Base-by-base conservation (phyloP, 2,888 invertebrate species). In the Pyrgus malvae region DNA sequence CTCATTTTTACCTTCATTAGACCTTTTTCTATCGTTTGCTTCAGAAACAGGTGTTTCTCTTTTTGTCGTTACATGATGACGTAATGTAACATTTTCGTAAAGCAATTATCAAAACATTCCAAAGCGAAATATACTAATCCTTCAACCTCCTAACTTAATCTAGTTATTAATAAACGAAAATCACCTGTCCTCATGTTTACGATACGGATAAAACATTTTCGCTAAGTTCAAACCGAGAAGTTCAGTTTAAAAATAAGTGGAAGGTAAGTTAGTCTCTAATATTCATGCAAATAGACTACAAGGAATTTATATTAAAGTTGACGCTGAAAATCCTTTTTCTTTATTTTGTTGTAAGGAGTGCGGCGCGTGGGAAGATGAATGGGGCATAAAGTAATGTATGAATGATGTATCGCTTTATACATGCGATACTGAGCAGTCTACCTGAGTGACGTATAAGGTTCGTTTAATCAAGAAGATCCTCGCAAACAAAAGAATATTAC, bases 251-350 rank as follows among this genome's bases (percentile, higher is more conserved):
- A 41, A 49, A 51, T 51, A 11, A 14, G 27, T 19, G 17, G 23
- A 21, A 42, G 21, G 50, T 16, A 44, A 41, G 41, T 41, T 50
- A 51, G 44, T 51, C 19, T 37, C 44, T 51, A 37, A 51, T 51
- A 45, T 51, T 45, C 33, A 51, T 51, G 51, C 51, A 51, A 51
- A 51, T 51, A 51, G 19, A 51, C 44, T 37, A 45, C 51, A 51
- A 51, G 37, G 44, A 51, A 51, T 51, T 51, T 51, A 45, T 51
- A 51, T 51, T 51, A 44, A 12, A 37, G 35, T 45, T 45, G 44
- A 51, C 44, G 37, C 14, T 27, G 51, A 45, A 50, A 42, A 51
- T 51, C 44, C 29, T 45, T 35, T 44, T 44, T 37, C 44, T 44
- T 51, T 44, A 45, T 45, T 35, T 50, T 44, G 35, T 35, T 35